phyloP scores from a whole-genome alignment of 2,113 vertebrate genomes.

The Polyodon spathula region DNA sequence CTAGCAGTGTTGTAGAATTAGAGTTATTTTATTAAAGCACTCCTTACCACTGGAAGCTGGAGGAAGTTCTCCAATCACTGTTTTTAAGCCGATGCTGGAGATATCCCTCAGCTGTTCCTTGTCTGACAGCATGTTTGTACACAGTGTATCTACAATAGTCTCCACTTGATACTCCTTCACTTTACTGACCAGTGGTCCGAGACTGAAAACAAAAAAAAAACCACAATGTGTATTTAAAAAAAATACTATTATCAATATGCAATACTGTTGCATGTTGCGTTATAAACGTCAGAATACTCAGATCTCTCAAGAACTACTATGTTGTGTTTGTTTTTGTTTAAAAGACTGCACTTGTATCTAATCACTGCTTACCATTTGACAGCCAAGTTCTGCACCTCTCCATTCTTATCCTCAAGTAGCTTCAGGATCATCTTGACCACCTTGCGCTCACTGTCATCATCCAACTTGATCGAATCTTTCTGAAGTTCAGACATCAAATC shows the following conservation, averaged over 20 bases:
- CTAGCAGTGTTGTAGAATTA: too few relatives aligned
- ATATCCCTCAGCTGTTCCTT: slow-evolving; percentile 96
- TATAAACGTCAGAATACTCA: not conserved
- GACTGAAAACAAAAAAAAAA: slow-evolving; percentile 49
- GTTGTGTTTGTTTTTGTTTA: fast-evolving
- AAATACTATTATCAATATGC: slow-evolving; percentile 21
- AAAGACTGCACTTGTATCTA: slow-evolving; percentile 3
- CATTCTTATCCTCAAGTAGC: slow-evolving; percentile 93
- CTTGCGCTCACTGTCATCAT: slow-evolving; percentile 95
- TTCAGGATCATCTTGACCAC: slow-evolving; percentile 98
- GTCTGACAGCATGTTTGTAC: slow-evolving; percentile 98
- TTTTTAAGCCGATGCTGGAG: slow-evolving; percentile 96
- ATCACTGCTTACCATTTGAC: slow-evolving; percentile 80
- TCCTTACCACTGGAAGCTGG: slow-evolving; percentile 90
- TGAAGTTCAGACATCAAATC: slow-evolving; percentile 97
- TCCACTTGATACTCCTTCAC: slow-evolving; percentile 98
- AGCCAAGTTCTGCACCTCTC: slow-evolving; percentile 94
- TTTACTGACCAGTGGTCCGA: slow-evolving; percentile 95
- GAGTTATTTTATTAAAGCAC: too few relatives aligned
- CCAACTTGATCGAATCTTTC: slow-evolving; percentile 96
- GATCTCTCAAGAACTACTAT: too few relatives aligned
- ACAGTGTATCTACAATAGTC: slow-evolving; percentile 95
- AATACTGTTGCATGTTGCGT: not conserved
- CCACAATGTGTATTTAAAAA: not conserved
- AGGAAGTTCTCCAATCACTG: slow-evolving; percentile 95